Base-by-base conservation (phyloP, 2,797 vertebrate genomes). In the Danio kyathit region DNA sequence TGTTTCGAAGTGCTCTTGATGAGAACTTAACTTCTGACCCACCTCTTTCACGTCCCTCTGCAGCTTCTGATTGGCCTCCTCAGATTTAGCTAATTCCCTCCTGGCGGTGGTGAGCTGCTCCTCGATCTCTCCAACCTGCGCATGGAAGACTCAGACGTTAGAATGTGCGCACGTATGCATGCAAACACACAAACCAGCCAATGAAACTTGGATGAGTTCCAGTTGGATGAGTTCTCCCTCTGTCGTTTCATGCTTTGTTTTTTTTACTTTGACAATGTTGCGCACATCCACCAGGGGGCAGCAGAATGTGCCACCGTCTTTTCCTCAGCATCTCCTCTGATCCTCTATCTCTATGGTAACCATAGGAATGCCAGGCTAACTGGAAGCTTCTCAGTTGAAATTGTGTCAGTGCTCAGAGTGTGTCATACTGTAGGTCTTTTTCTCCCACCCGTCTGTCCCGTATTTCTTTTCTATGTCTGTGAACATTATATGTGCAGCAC, bases 1-100 rank as follows among this genome's bases (percentile, higher is more conserved):
- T 60, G 29, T 79, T 79, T 70, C 73, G 78, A 38, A 63, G 49
- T 7, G 10, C 16, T 54, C 73, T 76, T 48, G 17, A 46, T 75
- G 54, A 63, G 49, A 69, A n/a, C 41, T 75, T 41, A 48, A 81
- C 74, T 63, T 73, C 17, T 14, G 52, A 52, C 89, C 88, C 87
- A 97, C 96, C 96, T 97, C 96, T 80, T 97, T 97, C 83, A 97
- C 93, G 10, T 97, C 96, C 11, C 96, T 90, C 89, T 97, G 96
- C 5, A 97, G 93, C 85, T 97, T 97, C 91, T 94, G 91, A 89
- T 96, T 96, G 88, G 95, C 90, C 88, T 97, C 96, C 86, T 97
- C 96, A 0, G 96, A 96, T 70, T 96, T 95, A 77, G 95, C 92
- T 88, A 97, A 92, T 86, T 97, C 96, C 81, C 96, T 95, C 88